These are phyloP conservation scores for Uloborus diversus DNA, from an alignment of 1,140 invertebrate genomes.

Conservation along the genomic window DNA sequence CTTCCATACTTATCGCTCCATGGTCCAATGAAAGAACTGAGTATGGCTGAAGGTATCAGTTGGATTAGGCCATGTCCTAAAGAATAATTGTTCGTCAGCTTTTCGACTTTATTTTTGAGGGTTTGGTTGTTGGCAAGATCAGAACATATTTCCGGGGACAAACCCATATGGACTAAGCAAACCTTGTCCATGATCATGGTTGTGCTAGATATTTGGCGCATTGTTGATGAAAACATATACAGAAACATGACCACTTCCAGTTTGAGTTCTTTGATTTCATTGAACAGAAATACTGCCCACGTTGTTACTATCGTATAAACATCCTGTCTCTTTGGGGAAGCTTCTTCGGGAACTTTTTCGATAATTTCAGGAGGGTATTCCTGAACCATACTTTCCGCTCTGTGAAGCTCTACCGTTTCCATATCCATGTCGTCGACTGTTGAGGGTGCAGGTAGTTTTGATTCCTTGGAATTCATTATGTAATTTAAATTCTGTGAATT, in stretches of 20 bases:
- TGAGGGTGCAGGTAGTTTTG: neutral
- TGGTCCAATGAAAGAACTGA: constrained; percentile 25
- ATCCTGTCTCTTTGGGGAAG: neutral
- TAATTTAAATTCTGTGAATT: too few species aligned
- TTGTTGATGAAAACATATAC: constrained; percentile 30
- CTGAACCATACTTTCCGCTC: constrained; percentile 1
- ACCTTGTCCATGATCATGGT: constrained; percentile 43
- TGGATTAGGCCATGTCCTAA: constrained; percentile 8
- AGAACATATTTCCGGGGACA: neutral
- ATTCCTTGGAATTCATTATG: too few species aligned
- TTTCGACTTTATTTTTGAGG: constrained; percentile 17
- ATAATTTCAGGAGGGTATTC: too few species aligned
- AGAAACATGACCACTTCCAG: constrained; percentile 33
- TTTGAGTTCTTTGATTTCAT: constrained; percentile 8
- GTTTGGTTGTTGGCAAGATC: neutral
- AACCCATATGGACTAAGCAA: constrained; percentile 3
- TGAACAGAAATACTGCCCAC: neutral
- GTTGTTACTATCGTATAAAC: neutral
- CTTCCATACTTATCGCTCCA: constrained; percentile 45
- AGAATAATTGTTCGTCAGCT: constrained; percentile 20
- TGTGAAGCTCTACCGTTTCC: constrained; percentile 29
- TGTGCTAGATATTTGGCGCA: neutral
- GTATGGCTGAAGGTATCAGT: constrained; percentile 7
- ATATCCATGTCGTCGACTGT: neutral
- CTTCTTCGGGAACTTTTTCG: neutral